Conservation (phyloP, 2,797 vertebrate species). For the Chromis chromis region DNA sequence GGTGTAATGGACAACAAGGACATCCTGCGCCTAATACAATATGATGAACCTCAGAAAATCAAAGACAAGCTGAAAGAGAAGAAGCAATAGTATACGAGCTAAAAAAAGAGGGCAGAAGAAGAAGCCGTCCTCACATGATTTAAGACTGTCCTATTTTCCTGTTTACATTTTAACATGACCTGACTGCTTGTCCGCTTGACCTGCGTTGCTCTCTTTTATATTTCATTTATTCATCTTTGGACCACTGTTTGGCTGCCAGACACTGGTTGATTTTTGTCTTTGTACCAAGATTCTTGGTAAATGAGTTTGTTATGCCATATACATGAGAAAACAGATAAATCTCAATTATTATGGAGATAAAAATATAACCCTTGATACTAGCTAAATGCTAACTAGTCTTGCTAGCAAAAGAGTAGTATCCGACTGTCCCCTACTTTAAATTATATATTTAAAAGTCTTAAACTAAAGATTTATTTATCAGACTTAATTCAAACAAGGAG, state of each 20-base stretch:
- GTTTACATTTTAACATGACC: conserved; percentile 44
- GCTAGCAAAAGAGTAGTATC: too few species aligned
- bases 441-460: too few species aligned
- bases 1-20: conserved; percentile 92
- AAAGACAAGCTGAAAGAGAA: conserved; percentile 88
- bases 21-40: conserved; percentile 92
- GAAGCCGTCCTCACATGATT: not conserved
- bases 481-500: too few species aligned
- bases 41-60: conserved; percentile 90
- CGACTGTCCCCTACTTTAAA: too few species aligned
- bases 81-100: conserved; percentile 76
- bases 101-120: not conserved
- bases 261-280: conserved; percentile 19
- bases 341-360: too few species aligned
- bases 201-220: not conserved
- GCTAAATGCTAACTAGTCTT: too few species aligned
- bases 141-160: conserved; percentile 64
- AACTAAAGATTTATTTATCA: too few species aligned
- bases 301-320: too few species aligned
- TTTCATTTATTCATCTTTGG: not conserved
- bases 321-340: too few species aligned
- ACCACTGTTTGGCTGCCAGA: not conserved
- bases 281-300: not conserved
- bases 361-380: too few species aligned
- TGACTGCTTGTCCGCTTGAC: conserved; percentile 38